These are phyloP conservation scores for Cyclophora albipunctata DNA, from an alignment of 2,888 invertebrate species.

Conservation along the genomic window DNA sequence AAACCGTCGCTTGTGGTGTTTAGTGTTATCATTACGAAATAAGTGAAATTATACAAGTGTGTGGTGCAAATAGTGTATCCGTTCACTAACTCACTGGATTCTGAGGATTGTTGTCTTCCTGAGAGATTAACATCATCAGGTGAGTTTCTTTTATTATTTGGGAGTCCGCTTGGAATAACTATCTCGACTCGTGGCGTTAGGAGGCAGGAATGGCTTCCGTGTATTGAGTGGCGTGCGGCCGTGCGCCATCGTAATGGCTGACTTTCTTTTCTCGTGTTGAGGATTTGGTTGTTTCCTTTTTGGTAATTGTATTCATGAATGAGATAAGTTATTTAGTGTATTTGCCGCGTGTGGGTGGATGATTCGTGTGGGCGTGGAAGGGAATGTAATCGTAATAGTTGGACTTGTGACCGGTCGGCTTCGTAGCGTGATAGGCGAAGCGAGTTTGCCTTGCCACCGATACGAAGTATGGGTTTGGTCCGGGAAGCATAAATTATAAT, in stretches of 20 bases:
- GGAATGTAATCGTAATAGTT: slow-evolving; percentile 41
- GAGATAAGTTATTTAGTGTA: slow-evolving; percentile 32
- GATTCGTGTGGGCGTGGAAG: slow-evolving; percentile 39
- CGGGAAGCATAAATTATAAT: too few species aligned
- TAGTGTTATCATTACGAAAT: slow-evolving; percentile 53
- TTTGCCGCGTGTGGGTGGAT: slow-evolving; percentile 45
- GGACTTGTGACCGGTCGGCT: slow-evolving; percentile 23
- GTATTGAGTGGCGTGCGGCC: slow-evolving; percentile 70
- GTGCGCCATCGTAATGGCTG: slow-evolving; percentile 70
- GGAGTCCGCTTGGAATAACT: not conserved
- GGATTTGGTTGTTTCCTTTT: slow-evolving; percentile 29
- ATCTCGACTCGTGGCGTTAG: slow-evolving; percentile 40
- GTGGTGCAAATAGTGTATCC: slow-evolving; percentile 65
- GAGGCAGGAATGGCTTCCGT: slow-evolving; percentile 67
- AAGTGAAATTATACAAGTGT: slow-evolving; percentile 60
- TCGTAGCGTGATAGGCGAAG: too few species aligned
- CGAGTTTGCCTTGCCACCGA: too few species aligned
- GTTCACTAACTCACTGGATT: slow-evolving; percentile 52
- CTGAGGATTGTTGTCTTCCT: slow-evolving; percentile 57
- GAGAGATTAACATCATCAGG: slow-evolving; percentile 52
- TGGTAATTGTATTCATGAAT: slow-evolving; percentile 20
- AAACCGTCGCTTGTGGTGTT: slow-evolving; percentile 58
- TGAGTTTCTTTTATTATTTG: slow-evolving; percentile 36
- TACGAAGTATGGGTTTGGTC: too few species aligned
- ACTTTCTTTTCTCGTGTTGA: slow-evolving; percentile 52